phyloP scores from a whole-genome alignment of 2,113 vertebrate species.

The human region GRCh38 chr4:170750501-170751000 shows the following conservation, averaged over 20 bases:
- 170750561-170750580: background rate
- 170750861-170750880: background rate
- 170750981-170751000: too few relatives aligned
- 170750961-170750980: background rate
- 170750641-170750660: too few relatives aligned
- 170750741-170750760: accelerated
- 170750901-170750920: background rate
- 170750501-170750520: background rate
- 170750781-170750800: background rate
- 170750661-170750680: background rate
- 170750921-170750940: background rate
- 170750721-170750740: accelerated
- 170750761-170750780: background rate
- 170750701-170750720: background rate
- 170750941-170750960: background rate
- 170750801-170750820: background rate
- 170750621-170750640: too few relatives aligned
- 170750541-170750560: background rate
- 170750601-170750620: background rate
- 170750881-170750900: background rate
- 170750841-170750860: background rate
- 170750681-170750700: background rate
- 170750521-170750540: background rate
- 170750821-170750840: background rate
- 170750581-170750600: too few relatives aligned